Base-by-base conservation (phyloP, 2,797 vertebrate species). In the Parauchenoglanis punctatus region DNA sequence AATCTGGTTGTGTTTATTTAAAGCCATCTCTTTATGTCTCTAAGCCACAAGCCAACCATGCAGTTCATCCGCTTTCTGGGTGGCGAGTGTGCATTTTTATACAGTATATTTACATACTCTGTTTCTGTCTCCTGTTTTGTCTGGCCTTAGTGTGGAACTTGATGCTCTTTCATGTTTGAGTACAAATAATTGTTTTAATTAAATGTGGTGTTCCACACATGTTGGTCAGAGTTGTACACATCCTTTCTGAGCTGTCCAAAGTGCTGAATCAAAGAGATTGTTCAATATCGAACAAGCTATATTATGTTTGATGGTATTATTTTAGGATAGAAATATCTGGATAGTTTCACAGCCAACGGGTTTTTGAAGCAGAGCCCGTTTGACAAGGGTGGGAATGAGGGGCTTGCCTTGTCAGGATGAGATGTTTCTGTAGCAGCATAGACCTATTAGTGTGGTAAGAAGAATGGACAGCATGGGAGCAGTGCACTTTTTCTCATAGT, bases 401-500 rank as follows among this genome's bases (percentile, higher is more conserved):
- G 76, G 63, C 59, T 76, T 40, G 83, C 67, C 82, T 44, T 84
- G 81, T 81, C 83, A 63, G 59, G n/a, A 54, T 80, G 87, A 76
- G 72, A 49, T 59, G 75, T 56, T 89, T 89, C 90, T 85, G 61
- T 89, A 20, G 76, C 75, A 52, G 46, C 86, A 63, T 76, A 86
- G 87, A 58, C 59, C 91, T 93, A 87, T 73, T 92, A 87, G 35
- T 87, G 88, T 85, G 91, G 87, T 91, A 88, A 92, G 91, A 91
- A 94, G 92, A 93, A 93, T 93, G 87, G 92, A 89, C 92, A 92
- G 91, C 92, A 94, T 95, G 95, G 93, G 93, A 96, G 93, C 93
- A 91, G 88, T 91, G 84, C 72, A 89, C 65, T 92, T 91, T 89
- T 87, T 93, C 92, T 93, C 92, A 94, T 91, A 81, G 92, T 83